A percentile compares a stretch with the other conserved stretches of the same genome.
Conservation (phyloP, 2,797 vertebrate species). For the Spinus pinus region DNA sequence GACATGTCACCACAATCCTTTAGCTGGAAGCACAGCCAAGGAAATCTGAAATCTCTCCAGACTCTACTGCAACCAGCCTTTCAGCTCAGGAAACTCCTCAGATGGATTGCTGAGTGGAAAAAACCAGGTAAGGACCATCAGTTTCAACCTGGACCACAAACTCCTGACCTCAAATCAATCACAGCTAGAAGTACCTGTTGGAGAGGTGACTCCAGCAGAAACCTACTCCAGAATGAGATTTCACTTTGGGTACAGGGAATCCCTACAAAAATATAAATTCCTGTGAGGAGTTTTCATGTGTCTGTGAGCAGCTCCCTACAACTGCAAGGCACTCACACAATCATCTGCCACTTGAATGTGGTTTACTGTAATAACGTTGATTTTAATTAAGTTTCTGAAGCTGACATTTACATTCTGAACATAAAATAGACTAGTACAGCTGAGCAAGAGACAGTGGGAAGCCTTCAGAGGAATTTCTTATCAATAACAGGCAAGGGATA, state of each 20-base stretch:
- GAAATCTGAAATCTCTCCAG: background rate
- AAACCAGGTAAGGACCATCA: background rate
- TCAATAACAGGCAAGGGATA: background rate
- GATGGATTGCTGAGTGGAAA: background rate
- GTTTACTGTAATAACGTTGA: background rate
- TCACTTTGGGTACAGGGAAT: too few species aligned
- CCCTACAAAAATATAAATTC: background rate
- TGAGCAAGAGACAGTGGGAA: background rate
- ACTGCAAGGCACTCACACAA: background rate
- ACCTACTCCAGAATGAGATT: background rate
- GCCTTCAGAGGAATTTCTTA: background rate
- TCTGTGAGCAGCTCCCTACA: background rate
- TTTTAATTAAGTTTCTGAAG: background rate
- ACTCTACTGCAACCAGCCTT: background rate
- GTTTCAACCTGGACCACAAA: background rate
- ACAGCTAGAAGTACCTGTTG: rapidly evolving
- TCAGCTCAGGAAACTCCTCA: background rate
- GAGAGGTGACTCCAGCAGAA: background rate
- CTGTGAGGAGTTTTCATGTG: background rate
- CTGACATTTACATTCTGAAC: background rate
- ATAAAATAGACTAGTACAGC: background rate
- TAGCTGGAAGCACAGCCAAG: background rate
- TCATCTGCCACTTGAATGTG: background rate
- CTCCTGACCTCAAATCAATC: background rate
- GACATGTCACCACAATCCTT: background rate